Evolutionary conservation across 2,888 invertebrate genomes (phyloP).

Genomic region (Neocrepidodera transversa): DNA sequence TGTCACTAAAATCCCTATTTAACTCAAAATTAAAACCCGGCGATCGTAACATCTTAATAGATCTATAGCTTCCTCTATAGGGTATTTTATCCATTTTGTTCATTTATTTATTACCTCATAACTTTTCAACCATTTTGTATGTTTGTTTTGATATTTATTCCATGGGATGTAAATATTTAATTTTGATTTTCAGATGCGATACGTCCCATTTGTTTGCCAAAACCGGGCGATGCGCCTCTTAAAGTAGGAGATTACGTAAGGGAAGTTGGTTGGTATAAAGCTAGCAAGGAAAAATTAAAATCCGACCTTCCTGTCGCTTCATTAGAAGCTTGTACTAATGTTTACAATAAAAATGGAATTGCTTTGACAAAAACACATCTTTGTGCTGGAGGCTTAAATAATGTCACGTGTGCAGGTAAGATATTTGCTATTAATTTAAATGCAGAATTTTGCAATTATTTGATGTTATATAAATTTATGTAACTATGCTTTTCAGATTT

Average conservation of each 20-base stretch:
- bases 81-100: no score
- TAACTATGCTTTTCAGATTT: no score
- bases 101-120: no score
- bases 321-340: neutral
- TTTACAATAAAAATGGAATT: neutral
- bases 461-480: no score
- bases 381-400: neutral
- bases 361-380: neutral
- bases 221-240: neutral
- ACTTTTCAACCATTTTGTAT: no score
- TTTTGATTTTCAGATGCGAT: neutral
- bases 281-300: neutral
- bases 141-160: no score
- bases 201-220: neutral
- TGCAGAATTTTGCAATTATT: no score
- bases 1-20: no score
- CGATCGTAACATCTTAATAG: no score
- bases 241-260: neutral
- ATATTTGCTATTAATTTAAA: neutral
- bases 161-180: no score
- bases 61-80: no score
- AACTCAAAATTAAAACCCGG: no score
- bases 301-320: neutral
- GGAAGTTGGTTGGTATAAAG: neutral
- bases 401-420: neutral